Evolutionary conservation across 2,113 vertebrate genomes (phyloP).

Genomic region (Willisornis vidua): DNA sequence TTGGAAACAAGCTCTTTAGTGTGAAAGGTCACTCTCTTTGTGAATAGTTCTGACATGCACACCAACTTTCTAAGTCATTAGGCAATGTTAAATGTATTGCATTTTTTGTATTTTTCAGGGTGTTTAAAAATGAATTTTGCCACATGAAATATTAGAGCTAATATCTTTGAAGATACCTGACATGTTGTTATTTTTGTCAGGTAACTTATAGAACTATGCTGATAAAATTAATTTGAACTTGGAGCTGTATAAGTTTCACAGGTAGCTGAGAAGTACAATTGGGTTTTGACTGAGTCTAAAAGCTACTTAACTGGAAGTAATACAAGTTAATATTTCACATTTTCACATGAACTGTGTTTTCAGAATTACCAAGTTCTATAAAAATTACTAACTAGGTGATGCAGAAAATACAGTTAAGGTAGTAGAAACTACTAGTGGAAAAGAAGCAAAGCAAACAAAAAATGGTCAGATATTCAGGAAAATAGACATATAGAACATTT

Average conservation of each 20-base stretch:
- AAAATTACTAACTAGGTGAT: not conserved
- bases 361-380: not conserved
- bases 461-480: not conserved
- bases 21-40: constrained; percentile 45
- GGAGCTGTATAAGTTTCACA: not conserved
- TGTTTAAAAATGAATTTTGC: constrained; percentile 29
- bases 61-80: constrained; percentile 34
- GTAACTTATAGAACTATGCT: not conserved
- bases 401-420: not conserved
- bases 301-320: not conserved
- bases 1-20: constrained; percentile 50
- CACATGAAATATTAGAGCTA: not conserved
- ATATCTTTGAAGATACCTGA: not conserved
- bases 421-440: not conserved
- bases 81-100: not conserved
- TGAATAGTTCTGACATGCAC: constrained; percentile 19
- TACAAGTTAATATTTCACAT: not conserved
- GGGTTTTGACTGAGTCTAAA: not conserved
- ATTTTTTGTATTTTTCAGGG: not conserved
- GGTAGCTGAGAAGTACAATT: not conserved
- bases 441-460: not conserved
- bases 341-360: not conserved
- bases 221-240: not conserved
- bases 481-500: not conserved
- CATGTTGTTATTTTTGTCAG: not conserved